Base-by-base conservation (phyloP, 2,888 invertebrate species). In the Tetropium fuscum region DNA sequence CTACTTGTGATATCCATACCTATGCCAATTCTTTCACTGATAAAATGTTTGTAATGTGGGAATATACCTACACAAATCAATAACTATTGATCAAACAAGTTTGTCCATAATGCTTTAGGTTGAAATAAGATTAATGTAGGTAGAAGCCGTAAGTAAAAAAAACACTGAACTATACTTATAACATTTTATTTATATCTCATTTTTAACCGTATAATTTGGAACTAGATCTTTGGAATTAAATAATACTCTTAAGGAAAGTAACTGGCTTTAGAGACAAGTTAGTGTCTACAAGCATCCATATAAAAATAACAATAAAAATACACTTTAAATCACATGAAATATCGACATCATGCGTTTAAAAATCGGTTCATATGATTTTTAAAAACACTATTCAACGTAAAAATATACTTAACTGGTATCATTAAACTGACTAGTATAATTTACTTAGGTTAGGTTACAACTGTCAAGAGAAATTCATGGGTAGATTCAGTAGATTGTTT, bases 1-100 rank as follows among this genome's bases (percentile, higher is more conserved):
- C 87, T 87, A 73, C 90, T 90, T 8, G 86, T 85, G 7, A 85
- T 73, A 43, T 64, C 68, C 71, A 74, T 75, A n/a, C 8, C 22
- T 34, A 13, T 20, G 5, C n/a, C 6, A 27, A 5, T n/a, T 13
- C n/a, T n/a, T n/a, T n/a, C n/a, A n/a, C n/a, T n/a, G n/a, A n/a
- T n/a, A n/a, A n/a, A n/a, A n/a, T n/a, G n/a, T n/a, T n/a, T n/a
- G n/a, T n/a, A n/a, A n/a, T n/a, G n/a, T n/a, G 4, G 11, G 3
- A 30, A 15, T 13, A 4, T 27, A 27, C 13, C 13, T 15, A 6
- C 11, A 1, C 8, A 22, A 13, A 19, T 7, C 22, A n/a, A n/a
- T n/a, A n/a, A n/a, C n/a, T 48, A 48, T 48, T 48, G 48, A 48
- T 48, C 48, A 48, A 48, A 48, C 48, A 48, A 13, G 2, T 22